phyloP scores from a whole-genome alignment of 2,888 invertebrate genomes.

The Rhingia campestris region DNA sequence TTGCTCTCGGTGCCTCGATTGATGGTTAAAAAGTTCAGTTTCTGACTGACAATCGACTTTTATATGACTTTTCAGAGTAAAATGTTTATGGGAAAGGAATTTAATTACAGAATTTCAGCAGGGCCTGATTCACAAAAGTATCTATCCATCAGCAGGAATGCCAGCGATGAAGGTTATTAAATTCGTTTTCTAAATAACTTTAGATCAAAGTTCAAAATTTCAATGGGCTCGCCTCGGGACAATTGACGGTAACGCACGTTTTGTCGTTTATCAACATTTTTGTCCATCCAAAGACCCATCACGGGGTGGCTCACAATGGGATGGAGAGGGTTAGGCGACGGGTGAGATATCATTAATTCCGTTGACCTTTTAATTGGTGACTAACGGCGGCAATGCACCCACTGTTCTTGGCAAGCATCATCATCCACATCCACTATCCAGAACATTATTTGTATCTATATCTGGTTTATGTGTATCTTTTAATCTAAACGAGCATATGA shows the following conservation, averaged over 20 bases:
- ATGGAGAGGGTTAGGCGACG: slow-evolving; percentile 20
- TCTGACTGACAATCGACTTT: slow-evolving; percentile 57
- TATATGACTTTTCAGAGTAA: slow-evolving; percentile 36
- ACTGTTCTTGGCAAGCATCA: slow-evolving; percentile 44
- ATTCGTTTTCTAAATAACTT: slow-evolving; percentile 61
- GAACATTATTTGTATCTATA: slow-evolving; percentile 8
- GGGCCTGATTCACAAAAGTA: background rate
- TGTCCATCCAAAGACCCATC: slow-evolving; percentile 1
- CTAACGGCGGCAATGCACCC: slow-evolving; percentile 28
- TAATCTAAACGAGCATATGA: slow-evolving; percentile 52
- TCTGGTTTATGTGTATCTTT: slow-evolving; percentile 40
- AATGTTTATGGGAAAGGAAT: slow-evolving; percentile 60
- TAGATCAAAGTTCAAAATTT: slow-evolving; percentile 68
- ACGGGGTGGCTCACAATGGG: background rate
- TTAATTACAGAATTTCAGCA: slow-evolving; percentile 50
- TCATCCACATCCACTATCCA: slow-evolving; percentile 22
- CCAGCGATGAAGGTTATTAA: slow-evolving; percentile 61
- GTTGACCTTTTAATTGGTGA: slow-evolving; percentile 67
- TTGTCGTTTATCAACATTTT: slow-evolving; percentile 21
- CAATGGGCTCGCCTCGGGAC: slow-evolving; percentile 30
- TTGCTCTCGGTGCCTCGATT: background rate
- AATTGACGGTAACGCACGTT: slow-evolving; percentile 44
- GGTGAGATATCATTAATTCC: slow-evolving; percentile 43
- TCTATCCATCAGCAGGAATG: slow-evolving; percentile 33
- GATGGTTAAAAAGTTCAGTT: slow-evolving; percentile 48